Conservation (phyloP, 2,888 invertebrate species). For the Polydrusus cervinus region DNA sequence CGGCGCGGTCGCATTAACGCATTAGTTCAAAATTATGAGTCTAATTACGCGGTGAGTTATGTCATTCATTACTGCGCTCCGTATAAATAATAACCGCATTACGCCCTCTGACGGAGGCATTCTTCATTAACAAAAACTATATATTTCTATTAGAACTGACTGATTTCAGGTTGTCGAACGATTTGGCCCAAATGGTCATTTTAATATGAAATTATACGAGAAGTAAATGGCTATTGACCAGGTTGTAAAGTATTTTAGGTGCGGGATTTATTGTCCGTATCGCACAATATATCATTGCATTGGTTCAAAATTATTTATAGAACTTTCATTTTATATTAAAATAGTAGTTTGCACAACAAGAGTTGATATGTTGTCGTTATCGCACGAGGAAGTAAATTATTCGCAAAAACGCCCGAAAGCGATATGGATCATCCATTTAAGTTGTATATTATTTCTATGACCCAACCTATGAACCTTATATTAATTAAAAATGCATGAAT, state of each 20-base stretch:
- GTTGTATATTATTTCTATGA: too few relatives aligned
- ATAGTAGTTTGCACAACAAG: too few relatives aligned
- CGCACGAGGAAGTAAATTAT: too few relatives aligned
- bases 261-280: conserved; percentile 18
- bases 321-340: background rate
- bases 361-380: too few relatives aligned
- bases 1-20: conserved; percentile 68
- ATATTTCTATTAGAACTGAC: conserved; percentile 70
- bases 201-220: conserved; percentile 63
- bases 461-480: too few relatives aligned
- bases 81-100: conserved; percentile 72
- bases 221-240: conserved; percentile 49
- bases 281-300: background rate
- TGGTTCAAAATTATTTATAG: conserved; percentile 4
- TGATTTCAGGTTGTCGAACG: conserved; percentile 61
- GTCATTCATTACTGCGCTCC: conserved; percentile 69
- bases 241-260: conserved; percentile 34
- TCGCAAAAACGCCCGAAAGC: too few relatives aligned
- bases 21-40: conserved; percentile 71
- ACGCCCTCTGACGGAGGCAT: conserved; percentile 67
- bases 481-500: too few relatives aligned
- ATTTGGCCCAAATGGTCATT: conserved; percentile 56
- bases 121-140: conserved; percentile 71
- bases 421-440: too few relatives aligned
- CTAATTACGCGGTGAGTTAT: conserved; percentile 71